Evolutionary conservation across 2,113 vertebrate species (phyloP), one percentile per base, ranked within the genome.

Genomic region (Meriones unguiculatus): DNA sequence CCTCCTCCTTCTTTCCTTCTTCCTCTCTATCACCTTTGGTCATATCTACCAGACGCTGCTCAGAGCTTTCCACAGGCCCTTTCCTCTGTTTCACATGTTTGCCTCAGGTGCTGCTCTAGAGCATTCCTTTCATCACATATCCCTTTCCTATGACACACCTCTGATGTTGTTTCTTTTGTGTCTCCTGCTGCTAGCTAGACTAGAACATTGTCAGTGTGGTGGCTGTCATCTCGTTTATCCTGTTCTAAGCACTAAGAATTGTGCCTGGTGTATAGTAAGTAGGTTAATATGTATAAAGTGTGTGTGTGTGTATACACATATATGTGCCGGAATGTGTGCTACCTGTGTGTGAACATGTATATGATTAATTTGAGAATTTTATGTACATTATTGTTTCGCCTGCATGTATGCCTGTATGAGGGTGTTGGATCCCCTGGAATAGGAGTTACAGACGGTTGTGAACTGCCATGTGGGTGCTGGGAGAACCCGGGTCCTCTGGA

Each of bases 71-170:
- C 12, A 2, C 6, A 13, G 64, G 2, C 35, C 22, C 18, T 78
- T 46, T 75, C 11, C 18, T 20, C 41, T 22, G 50, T 32, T 20
- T 59, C 64, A 76, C 9, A 14, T 14, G 15, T 57, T 41, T 81
- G 65, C 28, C 10, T 4, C 14, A 7, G 20, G 10, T 5, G 18
- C 8, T 5, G 18, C 8, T 52, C 4, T 0, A 0, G 24, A 18
- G 22, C 35, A 72, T 25, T 84, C 32, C 77, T 65, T 22, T 38
- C 9, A 11, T 77, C 12, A 57, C 54, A 20, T 30, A 72, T 35
- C 35, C 32, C 4, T 70, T 72, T 73, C 46, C 67, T 12, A 93
- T 7, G 20, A 84, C 32, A 30, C 7, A 28, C 46, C 13, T 78
- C 52, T 52, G 78, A 59, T 30, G 13, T 54, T 86, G 64, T 35